Evolutionary conservation across 2,888 invertebrate species (phyloP).

Genomic region (Junonia oenone): DNA sequence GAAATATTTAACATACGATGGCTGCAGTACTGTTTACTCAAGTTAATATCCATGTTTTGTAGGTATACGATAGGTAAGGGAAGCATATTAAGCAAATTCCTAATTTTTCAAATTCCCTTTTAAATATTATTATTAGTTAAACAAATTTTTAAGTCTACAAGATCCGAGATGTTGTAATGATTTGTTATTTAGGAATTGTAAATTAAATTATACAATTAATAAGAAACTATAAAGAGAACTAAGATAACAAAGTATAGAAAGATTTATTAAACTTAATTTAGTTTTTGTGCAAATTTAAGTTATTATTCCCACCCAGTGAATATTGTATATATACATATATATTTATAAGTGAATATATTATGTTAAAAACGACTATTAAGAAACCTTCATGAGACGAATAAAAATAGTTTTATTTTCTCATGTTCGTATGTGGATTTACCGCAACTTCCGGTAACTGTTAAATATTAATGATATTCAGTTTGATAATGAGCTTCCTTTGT

Average conservation of each 20-base stretch:
- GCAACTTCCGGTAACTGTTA: neutral
- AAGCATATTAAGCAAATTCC: neutral
- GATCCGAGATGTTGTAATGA: too few relatives aligned
- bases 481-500: neutral
- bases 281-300: neutral
- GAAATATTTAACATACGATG: conserved; percentile 54
- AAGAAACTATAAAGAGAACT: too few relatives aligned
- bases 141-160: too few relatives aligned
- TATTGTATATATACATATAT: neutral
- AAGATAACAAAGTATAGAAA: neutral
- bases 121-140: too few relatives aligned
- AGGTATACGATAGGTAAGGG: neutral
- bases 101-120: too few relatives aligned
- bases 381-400: too few relatives aligned
- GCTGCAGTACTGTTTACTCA: conserved; percentile 30
- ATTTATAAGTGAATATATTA: neutral
- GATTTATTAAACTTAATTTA: neutral
- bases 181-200: too few relatives aligned
- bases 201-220: too few relatives aligned
- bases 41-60: conserved; percentile 20
- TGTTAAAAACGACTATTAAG: too few relatives aligned
- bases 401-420: neutral
- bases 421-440: neutral
- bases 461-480: neutral
- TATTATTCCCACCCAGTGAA: neutral